Evolutionary conservation across 2,113 vertebrate species (phyloP).

Genomic region (Syngnathus floridae): DNA sequence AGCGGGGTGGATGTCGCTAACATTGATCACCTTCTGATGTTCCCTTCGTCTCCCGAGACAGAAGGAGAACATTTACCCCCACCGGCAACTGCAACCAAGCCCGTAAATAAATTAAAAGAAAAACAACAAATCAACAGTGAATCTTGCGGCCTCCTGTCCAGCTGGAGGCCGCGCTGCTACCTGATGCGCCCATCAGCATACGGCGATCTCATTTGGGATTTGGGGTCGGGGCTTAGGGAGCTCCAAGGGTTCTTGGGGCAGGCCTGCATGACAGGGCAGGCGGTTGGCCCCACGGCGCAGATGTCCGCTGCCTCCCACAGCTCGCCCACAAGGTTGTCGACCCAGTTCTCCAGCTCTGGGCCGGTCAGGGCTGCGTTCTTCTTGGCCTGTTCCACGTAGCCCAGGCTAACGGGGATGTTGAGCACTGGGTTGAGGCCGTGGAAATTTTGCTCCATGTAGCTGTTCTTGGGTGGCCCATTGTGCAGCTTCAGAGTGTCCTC

Average conservation of each 20-base stretch:
- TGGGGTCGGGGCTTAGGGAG: slow-evolving; percentile 92
- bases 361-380: slow-evolving; percentile 78
- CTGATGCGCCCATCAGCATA: slow-evolving; percentile 86
- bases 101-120: slow-evolving; percentile 42
- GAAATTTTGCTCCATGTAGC: slow-evolving; percentile 99
- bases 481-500: slow-evolving; percentile 85
- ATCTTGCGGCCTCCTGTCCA: slow-evolving; percentile 55
- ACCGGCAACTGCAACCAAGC: slow-evolving; percentile 15
- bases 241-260: slow-evolving; percentile 92
- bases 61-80: slow-evolving; percentile 13
- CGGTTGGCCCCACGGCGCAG: slow-evolving; percentile 75
- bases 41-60: slow-evolving; percentile 13
- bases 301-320: slow-evolving; percentile 87
- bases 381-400: slow-evolving; percentile 80
- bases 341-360: slow-evolving; percentile 79
- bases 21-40: slow-evolving; percentile 13
- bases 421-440: slow-evolving; percentile 91
- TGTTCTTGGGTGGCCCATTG: slow-evolving; percentile 82
- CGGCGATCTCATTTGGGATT: slow-evolving; percentile 81
- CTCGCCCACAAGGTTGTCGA: slow-evolving; percentile 79
- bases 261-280: slow-evolving; percentile 86
- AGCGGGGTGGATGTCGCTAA: background rate
- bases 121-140: slow-evolving; percentile 32
- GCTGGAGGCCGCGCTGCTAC: slow-evolving; percentile 77
- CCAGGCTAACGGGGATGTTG: slow-evolving; percentile 80